A percentile compares a stretch with the other conserved stretches of the same genome.
phyloP scores from a whole-genome alignment of 2,888 invertebrate genomes.

The Chrysopilus asiliformis region DNA sequence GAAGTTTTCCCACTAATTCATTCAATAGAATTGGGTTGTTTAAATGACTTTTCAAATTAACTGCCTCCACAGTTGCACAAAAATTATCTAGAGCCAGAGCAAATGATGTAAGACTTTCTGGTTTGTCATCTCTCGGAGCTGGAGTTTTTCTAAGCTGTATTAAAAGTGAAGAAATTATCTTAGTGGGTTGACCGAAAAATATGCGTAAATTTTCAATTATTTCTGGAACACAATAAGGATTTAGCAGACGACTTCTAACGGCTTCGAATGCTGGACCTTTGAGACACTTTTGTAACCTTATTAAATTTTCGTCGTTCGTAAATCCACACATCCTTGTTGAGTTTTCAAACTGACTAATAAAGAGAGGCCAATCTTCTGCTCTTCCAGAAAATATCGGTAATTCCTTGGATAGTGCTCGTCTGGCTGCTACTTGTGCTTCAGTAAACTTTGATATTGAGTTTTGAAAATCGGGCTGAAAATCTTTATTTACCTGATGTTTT shows the following conservation, averaged over 20 bases:
- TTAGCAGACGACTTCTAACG: not conserved
- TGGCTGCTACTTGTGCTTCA: not conserved
- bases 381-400: not conserved
- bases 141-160: not conserved
- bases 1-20: not conserved
- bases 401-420: not conserved
- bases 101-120: not conserved
- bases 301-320: not conserved
- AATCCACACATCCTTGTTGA: not conserved
- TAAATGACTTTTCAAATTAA: not conserved
- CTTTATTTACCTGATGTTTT: too few species aligned
- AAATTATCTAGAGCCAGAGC: not conserved
- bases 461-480: too few species aligned
- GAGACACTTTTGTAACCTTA: not conserved
- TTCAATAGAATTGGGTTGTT: not conserved
- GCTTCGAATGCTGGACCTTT: not conserved
- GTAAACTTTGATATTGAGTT: not conserved
- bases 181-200: not conserved
- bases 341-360: not conserved
- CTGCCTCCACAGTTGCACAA: not conserved
- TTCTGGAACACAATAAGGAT: not conserved
- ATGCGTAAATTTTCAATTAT: not conserved
- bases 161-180: not conserved
- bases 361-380: not conserved
- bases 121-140: not conserved